A percentile compares a stretch with the other conserved stretches of the same genome.
Evolutionary conservation across 2,113 vertebrate species (phyloP).

Genomic region (Marcusenius ussheri): DNA sequence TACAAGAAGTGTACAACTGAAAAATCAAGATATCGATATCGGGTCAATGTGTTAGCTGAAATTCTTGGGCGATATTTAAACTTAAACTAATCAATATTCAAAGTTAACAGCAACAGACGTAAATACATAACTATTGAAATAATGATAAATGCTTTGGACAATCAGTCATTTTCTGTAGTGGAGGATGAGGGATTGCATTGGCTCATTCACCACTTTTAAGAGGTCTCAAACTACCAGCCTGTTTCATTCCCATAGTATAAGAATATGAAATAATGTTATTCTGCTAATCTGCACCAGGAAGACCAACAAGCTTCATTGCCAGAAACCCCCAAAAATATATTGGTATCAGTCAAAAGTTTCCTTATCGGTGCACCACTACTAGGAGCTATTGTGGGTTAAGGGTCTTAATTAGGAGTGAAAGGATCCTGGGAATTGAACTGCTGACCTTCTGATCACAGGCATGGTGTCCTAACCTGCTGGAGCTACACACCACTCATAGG

Average conservation of each 20-base stretch:
- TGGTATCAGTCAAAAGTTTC: not conserved
- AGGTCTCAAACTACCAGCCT: not conserved
- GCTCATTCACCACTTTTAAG: not conserved
- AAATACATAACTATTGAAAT: not conserved
- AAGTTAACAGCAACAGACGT: not conserved
- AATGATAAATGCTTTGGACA: not conserved
- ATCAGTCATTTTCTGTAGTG: not conserved
- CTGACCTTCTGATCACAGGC: not conserved
- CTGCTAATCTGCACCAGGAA: not conserved
- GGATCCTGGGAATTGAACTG: not conserved
- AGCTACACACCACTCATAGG: not conserved
- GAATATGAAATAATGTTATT: not conserved
- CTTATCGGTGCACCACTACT: not conserved
- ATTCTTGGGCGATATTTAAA: not conserved
- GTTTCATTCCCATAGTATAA: not conserved
- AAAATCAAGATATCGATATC: not conserved
- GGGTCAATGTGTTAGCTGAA: not conserved
- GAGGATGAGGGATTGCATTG: not conserved
- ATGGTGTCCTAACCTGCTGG: not conserved
- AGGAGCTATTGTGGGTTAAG: not conserved
- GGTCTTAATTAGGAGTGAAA: not conserved
- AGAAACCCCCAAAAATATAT: not conserved
- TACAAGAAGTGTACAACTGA: no score
- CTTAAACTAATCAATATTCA: not conserved
- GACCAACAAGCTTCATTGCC: not conserved